Evolutionary conservation across 2,888 invertebrate species (phyloP).

Genomic region (Standfussiana lucernea): DNA sequence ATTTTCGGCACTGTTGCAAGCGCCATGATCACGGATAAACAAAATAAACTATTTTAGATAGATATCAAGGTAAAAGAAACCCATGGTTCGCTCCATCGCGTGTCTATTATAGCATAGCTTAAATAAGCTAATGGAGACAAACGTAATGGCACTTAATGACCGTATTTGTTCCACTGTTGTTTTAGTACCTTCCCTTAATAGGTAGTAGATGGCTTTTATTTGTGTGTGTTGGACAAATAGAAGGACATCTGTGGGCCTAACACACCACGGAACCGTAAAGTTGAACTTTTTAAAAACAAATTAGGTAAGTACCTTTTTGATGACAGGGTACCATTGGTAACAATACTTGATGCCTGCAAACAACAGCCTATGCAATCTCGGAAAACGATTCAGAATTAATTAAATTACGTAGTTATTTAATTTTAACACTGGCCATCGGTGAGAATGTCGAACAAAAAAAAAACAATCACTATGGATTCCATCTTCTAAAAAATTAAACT

Average conservation of each 20-base stretch:
- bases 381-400: not conserved
- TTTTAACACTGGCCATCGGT: not conserved
- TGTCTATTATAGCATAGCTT: constrained; percentile 49
- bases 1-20: not conserved
- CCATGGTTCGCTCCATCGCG: constrained; percentile 48
- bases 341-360: too few relatives aligned
- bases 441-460: not conserved
- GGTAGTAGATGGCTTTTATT: constrained; percentile 27
- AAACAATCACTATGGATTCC: not conserved
- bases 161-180: constrained; percentile 48
- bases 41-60: not conserved
- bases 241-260: constrained; percentile 1
- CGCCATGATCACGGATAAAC: not conserved
- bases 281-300: too few relatives aligned
- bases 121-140: constrained; percentile 64
- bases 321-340: too few relatives aligned
- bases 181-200: constrained; percentile 42
- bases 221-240: constrained; percentile 11
- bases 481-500: not conserved
- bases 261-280: not conserved
- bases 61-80: not conserved
- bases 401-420: not conserved
- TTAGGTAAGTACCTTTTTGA: too few relatives aligned
- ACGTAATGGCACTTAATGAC: constrained; percentile 62
- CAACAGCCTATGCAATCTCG: too few relatives aligned